Conservation (phyloP, 1,140 invertebrate genomes). For the Heliothis subflexa region DNA sequence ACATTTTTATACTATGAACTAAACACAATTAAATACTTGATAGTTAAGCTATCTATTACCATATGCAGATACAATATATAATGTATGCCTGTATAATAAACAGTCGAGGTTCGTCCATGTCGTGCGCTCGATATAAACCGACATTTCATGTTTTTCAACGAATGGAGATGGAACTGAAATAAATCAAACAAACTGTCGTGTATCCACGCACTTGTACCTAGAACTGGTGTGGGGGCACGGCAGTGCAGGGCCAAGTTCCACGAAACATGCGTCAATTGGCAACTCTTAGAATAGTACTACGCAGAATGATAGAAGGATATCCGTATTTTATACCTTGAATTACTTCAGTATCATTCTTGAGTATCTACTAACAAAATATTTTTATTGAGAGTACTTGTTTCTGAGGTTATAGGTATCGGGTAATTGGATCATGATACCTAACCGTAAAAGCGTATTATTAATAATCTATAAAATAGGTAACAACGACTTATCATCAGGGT, state of each 20-base stretch:
- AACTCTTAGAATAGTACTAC: neutral
- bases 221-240: slow-evolving; percentile 8
- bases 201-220: neutral
- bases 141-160: slow-evolving; percentile 24
- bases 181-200: slow-evolving; percentile 26
- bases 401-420: too few species aligned
- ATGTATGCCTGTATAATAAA: neutral
- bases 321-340: too few species aligned
- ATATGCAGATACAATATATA: neutral
- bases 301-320: too few species aligned
- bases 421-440: too few species aligned
- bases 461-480: too few species aligned
- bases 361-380: too few species aligned
- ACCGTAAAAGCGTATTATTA: too few species aligned
- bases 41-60: neutral
- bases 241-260: neutral
- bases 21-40: too few species aligned
- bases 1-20: too few species aligned
- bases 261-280: neutral
- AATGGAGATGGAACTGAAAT: neutral
- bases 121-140: slow-evolving; percentile 4
- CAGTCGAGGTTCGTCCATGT: neutral
- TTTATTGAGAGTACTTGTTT: too few species aligned
- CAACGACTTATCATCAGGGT: too few species aligned
- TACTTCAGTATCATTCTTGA: too few species aligned